Evolutionary conservation across 2,113 vertebrate genomes (phyloP).

Genomic region (Daubentonia madagascariensis): DNA sequence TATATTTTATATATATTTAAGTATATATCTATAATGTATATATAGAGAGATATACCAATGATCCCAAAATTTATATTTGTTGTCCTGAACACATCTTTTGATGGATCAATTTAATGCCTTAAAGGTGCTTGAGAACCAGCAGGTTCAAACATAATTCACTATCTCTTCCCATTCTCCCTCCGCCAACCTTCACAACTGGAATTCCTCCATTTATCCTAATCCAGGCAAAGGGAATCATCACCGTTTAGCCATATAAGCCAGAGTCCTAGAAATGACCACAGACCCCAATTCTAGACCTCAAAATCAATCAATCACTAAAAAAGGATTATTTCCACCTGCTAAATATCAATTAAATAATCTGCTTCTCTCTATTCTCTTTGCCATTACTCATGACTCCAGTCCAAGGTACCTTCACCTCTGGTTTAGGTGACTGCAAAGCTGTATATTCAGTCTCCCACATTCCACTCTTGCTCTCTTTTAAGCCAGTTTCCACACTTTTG

Average conservation of each 20-base stretch:
- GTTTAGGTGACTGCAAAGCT: background rate
- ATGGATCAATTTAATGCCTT: background rate
- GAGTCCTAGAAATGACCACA: background rate
- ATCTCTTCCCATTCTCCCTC: background rate
- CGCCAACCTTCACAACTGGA: accelerated
- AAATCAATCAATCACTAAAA: background rate
- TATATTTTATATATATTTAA: too few species aligned
- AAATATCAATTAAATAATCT: background rate
- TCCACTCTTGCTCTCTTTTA: background rate
- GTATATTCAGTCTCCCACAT: accelerated
- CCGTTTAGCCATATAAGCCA: background rate
- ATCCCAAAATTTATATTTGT: background rate
- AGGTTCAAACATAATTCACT: background rate
- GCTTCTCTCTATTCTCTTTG: background rate
- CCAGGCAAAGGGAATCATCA: background rate
- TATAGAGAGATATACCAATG: background rate
- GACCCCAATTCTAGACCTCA: background rate
- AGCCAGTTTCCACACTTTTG: background rate
- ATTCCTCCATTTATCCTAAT: background rate
- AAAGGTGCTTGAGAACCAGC: background rate
- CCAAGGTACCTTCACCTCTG: background rate
- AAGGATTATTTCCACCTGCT: background rate
- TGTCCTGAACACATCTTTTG: background rate
- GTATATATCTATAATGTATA: too few species aligned
- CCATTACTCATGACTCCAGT: background rate